Conservation (phyloP, 1,140 invertebrate genomes). For the Drusus annulatus region DNA sequence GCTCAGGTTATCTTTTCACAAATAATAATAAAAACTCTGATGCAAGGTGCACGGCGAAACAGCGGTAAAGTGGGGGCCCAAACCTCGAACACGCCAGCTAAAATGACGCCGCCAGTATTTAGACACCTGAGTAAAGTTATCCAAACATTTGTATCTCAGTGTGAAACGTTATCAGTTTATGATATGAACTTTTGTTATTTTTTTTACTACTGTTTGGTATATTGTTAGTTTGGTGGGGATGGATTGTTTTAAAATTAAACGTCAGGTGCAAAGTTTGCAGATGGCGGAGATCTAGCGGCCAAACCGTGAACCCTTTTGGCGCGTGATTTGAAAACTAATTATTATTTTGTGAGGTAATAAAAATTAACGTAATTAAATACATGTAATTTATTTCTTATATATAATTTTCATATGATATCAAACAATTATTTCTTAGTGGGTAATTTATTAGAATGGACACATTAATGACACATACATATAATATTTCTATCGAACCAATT, state of each 20-base stretch:
- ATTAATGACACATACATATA: too few relatives aligned
- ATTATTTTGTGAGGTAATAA: too few relatives aligned
- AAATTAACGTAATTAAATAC: too few relatives aligned
- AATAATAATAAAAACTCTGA: slow-evolving; percentile 2
- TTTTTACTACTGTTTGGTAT: background rate
- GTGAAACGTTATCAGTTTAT: too few relatives aligned
- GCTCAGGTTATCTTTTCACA: slow-evolving; percentile 34
- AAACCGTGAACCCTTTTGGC: background rate
- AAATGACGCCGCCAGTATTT: background rate
- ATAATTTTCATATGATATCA: too few relatives aligned
- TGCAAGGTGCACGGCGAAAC: slow-evolving; percentile 12
- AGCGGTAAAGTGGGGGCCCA: background rate
- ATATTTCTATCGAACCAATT: slow-evolving; percentile 32
- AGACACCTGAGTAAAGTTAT: too few relatives aligned
- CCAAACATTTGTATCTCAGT: too few relatives aligned
- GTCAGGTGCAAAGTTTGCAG: slow-evolving; percentile 22
- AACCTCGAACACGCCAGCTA: background rate
- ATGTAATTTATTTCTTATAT: too few relatives aligned
- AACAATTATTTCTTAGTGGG: too few relatives aligned
- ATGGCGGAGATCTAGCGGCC: slow-evolving; percentile 15
- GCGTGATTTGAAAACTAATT: background rate
- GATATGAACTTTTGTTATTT: too few relatives aligned
- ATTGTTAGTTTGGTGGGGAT: background rate
- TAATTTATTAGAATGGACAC: too few relatives aligned
- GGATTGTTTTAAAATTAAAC: slow-evolving; percentile 33